Evolutionary conservation across 2,113 vertebrate species (phyloP), one percentile per base, ranked within the genome.

Genomic region (Genyomyrus donnyi): DNA sequence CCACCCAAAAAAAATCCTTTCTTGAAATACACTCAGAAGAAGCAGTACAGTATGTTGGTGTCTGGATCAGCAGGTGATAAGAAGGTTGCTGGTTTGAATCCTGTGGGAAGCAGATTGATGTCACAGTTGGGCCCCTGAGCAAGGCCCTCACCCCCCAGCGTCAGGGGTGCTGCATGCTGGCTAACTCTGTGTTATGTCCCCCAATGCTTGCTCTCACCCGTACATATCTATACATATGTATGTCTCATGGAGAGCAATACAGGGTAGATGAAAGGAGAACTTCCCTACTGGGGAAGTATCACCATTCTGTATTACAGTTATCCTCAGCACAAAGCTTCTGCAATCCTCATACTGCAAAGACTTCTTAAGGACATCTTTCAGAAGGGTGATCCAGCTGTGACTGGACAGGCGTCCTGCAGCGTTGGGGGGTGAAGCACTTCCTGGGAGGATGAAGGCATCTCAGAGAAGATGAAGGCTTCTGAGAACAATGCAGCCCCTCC

Each of bases 41-140:
- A 91, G 93, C 91, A 93, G 92, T 91, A 92, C 90, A 87, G 52
- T 48, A 66, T 53, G 88, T 87, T 74, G 48, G 91, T 90, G 31
- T 39, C 58, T 27, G 8, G 58, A 66, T 66, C 8, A 27, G 58
- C 58, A 4, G 58, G 21, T 19, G 27, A 92, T 35, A 45, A 52
- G 46, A 90, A 70, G 24, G 58, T 11, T 66, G 58, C 58, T 0
- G 24, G 58, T 66, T 66, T 66, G 58, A 58, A 8, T 1, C 56
- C 21, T 58, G 21, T 58, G 56, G 56, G 58, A n/a, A 66, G 62
- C 62, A 70, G 3, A 70, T 1, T 31, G 62, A 66, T 66, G n/a
- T 27, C 58, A 66, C 58, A 66, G 62, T 70, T 70, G 10, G 62
- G 56, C 9, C n/a, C n/a, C 58, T 27, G 2, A 66, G 58, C 58